A percentile compares a stretch with the other conserved stretches of the same genome.
phyloP scores from a whole-genome alignment of 2,888 invertebrate genomes.

The Mycalesis mineus region DNA sequence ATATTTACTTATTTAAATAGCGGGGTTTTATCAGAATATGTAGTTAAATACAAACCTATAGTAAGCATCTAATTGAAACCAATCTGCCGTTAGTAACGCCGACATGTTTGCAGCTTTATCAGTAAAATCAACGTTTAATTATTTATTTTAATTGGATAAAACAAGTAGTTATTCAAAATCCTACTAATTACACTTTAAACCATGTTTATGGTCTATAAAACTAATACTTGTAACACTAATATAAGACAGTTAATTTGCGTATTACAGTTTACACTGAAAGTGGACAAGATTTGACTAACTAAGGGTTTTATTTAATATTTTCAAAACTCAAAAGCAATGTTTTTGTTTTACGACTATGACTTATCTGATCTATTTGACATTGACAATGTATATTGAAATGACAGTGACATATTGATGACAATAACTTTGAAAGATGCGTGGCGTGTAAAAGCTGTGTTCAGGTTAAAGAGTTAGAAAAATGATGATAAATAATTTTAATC shows the following conservation, averaged over 20 bases:
- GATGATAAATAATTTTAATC: no score
- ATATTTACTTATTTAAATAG: no score
- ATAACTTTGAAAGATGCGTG: neutral
- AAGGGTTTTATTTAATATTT: neutral
- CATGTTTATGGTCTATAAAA: neutral
- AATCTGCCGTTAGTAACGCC: slow-evolving; percentile 67
- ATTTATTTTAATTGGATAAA: neutral
- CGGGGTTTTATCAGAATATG: no score
- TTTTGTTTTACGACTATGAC: neutral
- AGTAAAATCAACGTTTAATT: neutral
- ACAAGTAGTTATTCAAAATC: neutral
- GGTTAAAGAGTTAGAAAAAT: neutral
- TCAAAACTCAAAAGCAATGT: neutral
- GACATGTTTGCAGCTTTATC: slow-evolving; percentile 51
- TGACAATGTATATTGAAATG: no score
- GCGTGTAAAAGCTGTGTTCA: neutral
- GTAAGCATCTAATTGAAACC: slow-evolving; percentile 69
- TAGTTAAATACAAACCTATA: slow-evolving; percentile 55
- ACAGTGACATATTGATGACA: neutral
- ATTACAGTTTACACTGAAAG: neutral
- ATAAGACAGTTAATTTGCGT: neutral
- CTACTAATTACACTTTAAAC: neutral
- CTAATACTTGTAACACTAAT: neutral
- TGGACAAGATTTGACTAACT: no score
- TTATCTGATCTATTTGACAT: neutral